phyloP scores from a whole-genome alignment of 2,888 invertebrate species.

The Antheraea assamensis region DNA sequence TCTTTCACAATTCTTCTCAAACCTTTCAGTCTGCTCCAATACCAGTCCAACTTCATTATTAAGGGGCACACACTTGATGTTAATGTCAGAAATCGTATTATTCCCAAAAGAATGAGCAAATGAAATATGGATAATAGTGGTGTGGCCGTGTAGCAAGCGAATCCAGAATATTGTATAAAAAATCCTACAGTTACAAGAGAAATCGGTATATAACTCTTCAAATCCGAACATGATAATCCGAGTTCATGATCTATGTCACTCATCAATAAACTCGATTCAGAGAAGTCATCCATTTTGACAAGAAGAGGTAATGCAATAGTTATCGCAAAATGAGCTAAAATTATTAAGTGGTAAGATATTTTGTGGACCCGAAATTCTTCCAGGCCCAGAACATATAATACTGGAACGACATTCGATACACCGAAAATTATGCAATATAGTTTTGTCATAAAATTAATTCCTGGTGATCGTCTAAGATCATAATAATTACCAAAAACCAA shows the following conservation, averaged over 20 bases:
- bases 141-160: too few species aligned
- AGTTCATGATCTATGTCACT: not conserved
- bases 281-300: not conserved
- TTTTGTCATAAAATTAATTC: not conserved
- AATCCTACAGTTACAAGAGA: not conserved
- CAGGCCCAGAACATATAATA: not conserved
- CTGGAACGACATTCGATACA: not conserved
- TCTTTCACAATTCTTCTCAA: not conserved
- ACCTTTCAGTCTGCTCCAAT: not conserved
- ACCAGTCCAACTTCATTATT: not conserved
- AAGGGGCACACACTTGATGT: not conserved
- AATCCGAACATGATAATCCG: not conserved
- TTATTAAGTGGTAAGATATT: not conserved
- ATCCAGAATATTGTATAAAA: not conserved
- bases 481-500: not conserved
- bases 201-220: conserved; percentile 9
- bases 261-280: not conserved
- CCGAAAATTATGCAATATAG: not conserved
- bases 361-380: too few species aligned
- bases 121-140: not conserved
- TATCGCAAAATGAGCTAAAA: not conserved
- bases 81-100: not conserved
- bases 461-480: not conserved
- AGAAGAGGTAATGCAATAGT: not conserved
- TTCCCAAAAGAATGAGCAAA: not conserved